Evolutionary conservation across 2,888 invertebrate genomes (phyloP), one percentile per base, ranked within the genome.

Genomic region (Uloborus plumipes): DNA sequence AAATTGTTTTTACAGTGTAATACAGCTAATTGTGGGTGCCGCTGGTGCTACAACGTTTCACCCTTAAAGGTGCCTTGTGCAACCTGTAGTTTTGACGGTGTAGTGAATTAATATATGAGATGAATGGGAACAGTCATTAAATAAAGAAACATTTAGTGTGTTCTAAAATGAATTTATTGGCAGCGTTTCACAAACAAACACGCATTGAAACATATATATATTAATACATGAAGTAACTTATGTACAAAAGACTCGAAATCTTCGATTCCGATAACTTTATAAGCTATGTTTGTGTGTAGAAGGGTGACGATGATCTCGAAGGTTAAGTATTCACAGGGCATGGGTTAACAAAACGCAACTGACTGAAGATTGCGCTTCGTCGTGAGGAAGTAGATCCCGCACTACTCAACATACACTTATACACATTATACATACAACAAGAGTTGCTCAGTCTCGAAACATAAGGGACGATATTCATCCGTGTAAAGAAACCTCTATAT

Each of bases 141-240:
- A 39, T 39, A 9, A 39, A 39, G 11, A 39, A 11, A 9, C 39
- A 39, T 11, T 55, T 9, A 9, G 13, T 47, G 80, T 81, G 80
- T 74, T 81, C 73, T 81, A 81, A 81, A 81, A 81, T 73, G 78
- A 78, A 62, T 81, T 81, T 81, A 81, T 81, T 81, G 74, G 80
- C 80, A 81, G 67, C 74, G 64, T 47, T 81, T 74, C 74, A 81
- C 74, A 74, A 81, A 69, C 73, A 53, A 64, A 81, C 80, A 81
- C 73, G 73, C 80, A 74, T 74, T 11, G 65, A 74, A 80, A 81
- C 80, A 81, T 81, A 81, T 39, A 81, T 39, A 39, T 64, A 64
- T 74, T 81, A 81, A 81, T 75, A 81, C 80, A 81, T 64, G 69
- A 74, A 81, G 62, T 65, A 81, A 62, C 51, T 51, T 81, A 74